These are phyloP conservation scores for Geotrupes spiniger DNA, from an alignment of 2,888 invertebrate species.

Conservation along the genomic window DNA sequence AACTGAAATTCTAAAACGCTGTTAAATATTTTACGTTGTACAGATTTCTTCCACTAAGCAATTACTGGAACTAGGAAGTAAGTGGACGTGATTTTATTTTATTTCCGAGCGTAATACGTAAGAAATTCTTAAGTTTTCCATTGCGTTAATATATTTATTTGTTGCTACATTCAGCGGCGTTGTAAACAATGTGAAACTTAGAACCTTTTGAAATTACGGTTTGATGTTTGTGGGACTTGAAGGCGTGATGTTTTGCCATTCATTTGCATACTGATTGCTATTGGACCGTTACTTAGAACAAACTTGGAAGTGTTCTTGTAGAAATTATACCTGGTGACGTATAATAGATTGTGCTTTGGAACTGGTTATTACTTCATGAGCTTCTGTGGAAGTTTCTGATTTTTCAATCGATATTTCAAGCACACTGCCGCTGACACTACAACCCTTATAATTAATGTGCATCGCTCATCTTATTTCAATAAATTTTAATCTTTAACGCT, in stretches of 20 bases:
- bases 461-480: slow-evolving; percentile 21
- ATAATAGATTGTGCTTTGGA: slow-evolving; percentile 17
- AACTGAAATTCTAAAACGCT: not conserved
- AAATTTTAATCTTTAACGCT: not conserved
- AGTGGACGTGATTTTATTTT: too few relatives aligned
- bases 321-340: slow-evolving; percentile 18
- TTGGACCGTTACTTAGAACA: slow-evolving; percentile 24
- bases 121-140: too few relatives aligned
- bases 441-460: slow-evolving; percentile 27
- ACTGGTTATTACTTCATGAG: slow-evolving; percentile 4
- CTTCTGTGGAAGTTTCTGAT: slow-evolving; percentile 18
- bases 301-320: slow-evolving; percentile 19
- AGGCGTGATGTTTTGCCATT: slow-evolving; percentile 25
- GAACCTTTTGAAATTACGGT: not conserved
- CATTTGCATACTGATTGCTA: slow-evolving; percentile 35
- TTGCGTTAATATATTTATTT: too few relatives aligned
- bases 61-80: not conserved
- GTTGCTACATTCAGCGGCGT: too few relatives aligned
- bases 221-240: slow-evolving; percentile 11
- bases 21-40: slow-evolving; percentile 1
- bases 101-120: too few relatives aligned
- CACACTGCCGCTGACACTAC: slow-evolving; percentile 24
- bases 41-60: not conserved
- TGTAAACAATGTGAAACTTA: too few relatives aligned
- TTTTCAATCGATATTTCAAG: slow-evolving; percentile 26